These are phyloP conservation scores for Aporophyla nigra DNA, from an alignment of 2,888 invertebrate species.

Conservation along the genomic window DNA sequence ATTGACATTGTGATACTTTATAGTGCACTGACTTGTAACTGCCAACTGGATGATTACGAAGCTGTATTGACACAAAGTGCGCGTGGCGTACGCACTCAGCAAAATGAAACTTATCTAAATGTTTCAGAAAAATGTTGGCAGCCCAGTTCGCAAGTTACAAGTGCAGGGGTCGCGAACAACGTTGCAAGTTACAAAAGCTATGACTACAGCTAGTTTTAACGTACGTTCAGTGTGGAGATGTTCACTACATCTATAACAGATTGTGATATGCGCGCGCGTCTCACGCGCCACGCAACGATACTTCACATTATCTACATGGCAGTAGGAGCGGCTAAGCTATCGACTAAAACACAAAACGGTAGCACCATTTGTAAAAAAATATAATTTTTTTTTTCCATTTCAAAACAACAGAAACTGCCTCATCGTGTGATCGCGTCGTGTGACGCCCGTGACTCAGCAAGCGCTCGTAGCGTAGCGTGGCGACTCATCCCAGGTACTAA, in stretches of 20 bases:
- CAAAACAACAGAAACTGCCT: constrained; percentile 77
- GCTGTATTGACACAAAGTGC: constrained; percentile 14
- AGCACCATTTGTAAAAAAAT: constrained; percentile 91
- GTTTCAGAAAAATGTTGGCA: neutral
- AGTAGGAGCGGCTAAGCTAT: constrained; percentile 86
- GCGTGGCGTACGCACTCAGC: constrained; percentile 58
- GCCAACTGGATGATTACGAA: constrained; percentile 14
- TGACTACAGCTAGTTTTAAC: constrained; percentile 77
- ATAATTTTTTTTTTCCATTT: constrained; percentile 76
- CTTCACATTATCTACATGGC: constrained; percentile 78
- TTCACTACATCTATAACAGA: constrained; percentile 67
- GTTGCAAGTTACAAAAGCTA: constrained; percentile 86
- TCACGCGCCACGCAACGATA: constrained; percentile 70
- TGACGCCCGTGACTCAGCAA: constrained; percentile 62
- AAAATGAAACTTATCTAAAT: neutral
- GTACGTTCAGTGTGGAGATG: constrained; percentile 69
- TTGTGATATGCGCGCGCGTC: constrained; percentile 78
- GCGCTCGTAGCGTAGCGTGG: constrained; percentile 75
- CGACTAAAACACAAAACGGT: constrained; percentile 88
- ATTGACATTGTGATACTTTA: constrained; percentile 66
- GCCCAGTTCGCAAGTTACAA: constrained; percentile 40
- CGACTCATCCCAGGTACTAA: constrained; percentile 68
- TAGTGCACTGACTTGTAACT: constrained; percentile 48
- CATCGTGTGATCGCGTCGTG: constrained; percentile 62
- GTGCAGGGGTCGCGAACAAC: constrained; percentile 60